These are phyloP conservation scores for Celastrina argiolus DNA, from an alignment of 2,888 invertebrate genomes.

Conservation along the genomic window DNA sequence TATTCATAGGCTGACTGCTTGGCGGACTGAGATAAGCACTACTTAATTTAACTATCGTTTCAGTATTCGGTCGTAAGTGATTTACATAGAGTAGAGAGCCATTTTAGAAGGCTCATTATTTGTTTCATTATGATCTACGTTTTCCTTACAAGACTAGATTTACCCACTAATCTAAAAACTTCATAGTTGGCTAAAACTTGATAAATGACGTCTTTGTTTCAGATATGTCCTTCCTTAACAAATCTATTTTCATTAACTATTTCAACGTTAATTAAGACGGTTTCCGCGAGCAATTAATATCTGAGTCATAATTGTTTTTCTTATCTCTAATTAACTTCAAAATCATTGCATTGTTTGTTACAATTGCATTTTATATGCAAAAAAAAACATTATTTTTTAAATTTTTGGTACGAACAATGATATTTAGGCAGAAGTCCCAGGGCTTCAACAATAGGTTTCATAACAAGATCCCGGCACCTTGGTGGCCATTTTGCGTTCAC, in stretches of 20 bases:
- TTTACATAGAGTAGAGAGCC: no score
- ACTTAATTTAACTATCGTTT: no score
- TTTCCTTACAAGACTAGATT: not conserved
- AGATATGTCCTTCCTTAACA: not conserved
- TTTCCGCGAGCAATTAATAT: conserved; percentile 9
- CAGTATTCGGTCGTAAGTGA: no score
- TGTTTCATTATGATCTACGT: no score
- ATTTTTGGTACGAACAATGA: not conserved
- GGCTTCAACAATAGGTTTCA: conserved; percentile 16
- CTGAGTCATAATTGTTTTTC: not conserved
- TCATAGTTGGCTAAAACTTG: not conserved
- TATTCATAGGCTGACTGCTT: no score
- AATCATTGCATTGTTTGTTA: conserved; percentile 12
- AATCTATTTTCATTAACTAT: conserved; percentile 1
- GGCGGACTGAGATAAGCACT: no score
- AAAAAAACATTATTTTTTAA: not conserved
- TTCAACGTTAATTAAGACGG: not conserved
- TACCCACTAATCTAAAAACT: not conserved
- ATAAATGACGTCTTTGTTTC: not conserved
- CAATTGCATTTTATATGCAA: not conserved
- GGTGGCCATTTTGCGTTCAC: conserved; percentile 49
- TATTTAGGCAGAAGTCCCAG: conserved; percentile 15
- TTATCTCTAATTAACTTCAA: conserved; percentile 11
- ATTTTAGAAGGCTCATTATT: no score
- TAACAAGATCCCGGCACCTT: conserved; percentile 18